These are phyloP conservation scores for Bolinopsis microptera DNA, from an alignment of 37 sponge, comb jelly and placozoan genomes.

Conservation along the genomic window DNA sequence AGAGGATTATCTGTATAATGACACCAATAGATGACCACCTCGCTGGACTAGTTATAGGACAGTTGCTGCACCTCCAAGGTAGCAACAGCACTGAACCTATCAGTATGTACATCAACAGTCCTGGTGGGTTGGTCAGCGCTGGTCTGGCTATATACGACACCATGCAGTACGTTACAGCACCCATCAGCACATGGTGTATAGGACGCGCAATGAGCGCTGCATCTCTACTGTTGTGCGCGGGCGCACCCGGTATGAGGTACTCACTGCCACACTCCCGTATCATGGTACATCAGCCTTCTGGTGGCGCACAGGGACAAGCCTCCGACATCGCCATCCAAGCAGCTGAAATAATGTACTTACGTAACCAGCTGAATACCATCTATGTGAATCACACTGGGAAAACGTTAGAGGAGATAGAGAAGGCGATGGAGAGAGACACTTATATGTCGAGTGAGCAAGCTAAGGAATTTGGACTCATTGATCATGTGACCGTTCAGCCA, in stretches of 20 bases:
- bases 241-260: constrained; percentile 56
- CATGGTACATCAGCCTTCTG: constrained; percentile 66
- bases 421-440: constrained; percentile 67
- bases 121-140: constrained; percentile 64
- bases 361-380: constrained; percentile 66
- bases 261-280: constrained; percentile 64
- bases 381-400: constrained; percentile 66
- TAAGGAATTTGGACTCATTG: constrained; percentile 67
- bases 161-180: constrained; percentile 63
- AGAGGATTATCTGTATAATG: constrained; percentile 65
- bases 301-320: constrained; percentile 66
- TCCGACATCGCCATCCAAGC: constrained; percentile 70
- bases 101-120: constrained; percentile 65
- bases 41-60: constrained; percentile 61
- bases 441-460: constrained; percentile 68
- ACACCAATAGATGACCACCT: constrained; percentile 62
- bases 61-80: constrained; percentile 34
- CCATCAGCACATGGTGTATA: constrained; percentile 63
- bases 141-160: constrained; percentile 67
- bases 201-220: constrained; percentile 56
- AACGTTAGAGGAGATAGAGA: constrained; percentile 58
- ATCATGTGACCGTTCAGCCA: constrained; percentile 63
- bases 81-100: constrained; percentile 44
- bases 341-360: constrained; percentile 64
- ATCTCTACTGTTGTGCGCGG: constrained; percentile 60